A percentile compares a stretch with the other conserved stretches of the same genome.
These are phyloP conservation scores for Aethina tumida DNA, from an alignment of 1,140 invertebrate genomes.

Conservation along the genomic window DNA sequence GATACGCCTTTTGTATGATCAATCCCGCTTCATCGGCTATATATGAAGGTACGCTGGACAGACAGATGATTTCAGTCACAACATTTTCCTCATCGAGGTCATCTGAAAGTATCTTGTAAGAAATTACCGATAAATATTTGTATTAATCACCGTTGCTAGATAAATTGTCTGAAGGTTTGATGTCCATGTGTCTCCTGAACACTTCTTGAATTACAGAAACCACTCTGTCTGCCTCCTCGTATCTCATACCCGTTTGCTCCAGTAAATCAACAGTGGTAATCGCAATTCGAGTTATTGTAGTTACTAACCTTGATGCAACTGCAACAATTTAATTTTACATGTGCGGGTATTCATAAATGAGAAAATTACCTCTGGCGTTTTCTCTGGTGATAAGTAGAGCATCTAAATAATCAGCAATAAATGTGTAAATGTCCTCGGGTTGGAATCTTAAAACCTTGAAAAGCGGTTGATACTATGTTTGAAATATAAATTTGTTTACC, in stretches of 20 bases:
- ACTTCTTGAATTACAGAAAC: conserved; percentile 37
- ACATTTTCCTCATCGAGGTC: conserved; percentile 19
- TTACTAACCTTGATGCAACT: conserved; percentile 40
- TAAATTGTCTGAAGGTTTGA: conserved; percentile 1
- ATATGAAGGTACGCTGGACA: conserved; percentile 18
- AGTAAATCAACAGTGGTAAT: conserved; percentile 37
- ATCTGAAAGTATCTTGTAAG: conserved; percentile 8
- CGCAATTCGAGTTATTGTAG: conserved; percentile 36
- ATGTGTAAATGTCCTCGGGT: conserved; percentile 48
- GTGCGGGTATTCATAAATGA: not conserved
- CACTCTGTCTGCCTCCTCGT: conserved; percentile 35
- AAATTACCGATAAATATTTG: conserved; percentile 3
- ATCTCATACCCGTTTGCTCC: conserved; percentile 32
- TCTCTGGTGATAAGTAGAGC: conserved; percentile 57
- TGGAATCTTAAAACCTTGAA: conserved; percentile 47
- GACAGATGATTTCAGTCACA: conserved; percentile 16
- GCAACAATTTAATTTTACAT: not conserved
- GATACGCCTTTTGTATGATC: conserved; percentile 25
- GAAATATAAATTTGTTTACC: conserved; percentile 25
- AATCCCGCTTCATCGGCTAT: conserved; percentile 35
- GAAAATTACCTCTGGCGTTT: conserved; percentile 38
- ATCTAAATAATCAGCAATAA: conserved; percentile 59
- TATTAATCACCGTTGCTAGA: conserved; percentile 21
- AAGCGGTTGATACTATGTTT: not conserved
- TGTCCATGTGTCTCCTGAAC: conserved; percentile 31